Base-by-base conservation (phyloP, 2,797 vertebrate genomes). In the Champsocephalus esox region DNA sequence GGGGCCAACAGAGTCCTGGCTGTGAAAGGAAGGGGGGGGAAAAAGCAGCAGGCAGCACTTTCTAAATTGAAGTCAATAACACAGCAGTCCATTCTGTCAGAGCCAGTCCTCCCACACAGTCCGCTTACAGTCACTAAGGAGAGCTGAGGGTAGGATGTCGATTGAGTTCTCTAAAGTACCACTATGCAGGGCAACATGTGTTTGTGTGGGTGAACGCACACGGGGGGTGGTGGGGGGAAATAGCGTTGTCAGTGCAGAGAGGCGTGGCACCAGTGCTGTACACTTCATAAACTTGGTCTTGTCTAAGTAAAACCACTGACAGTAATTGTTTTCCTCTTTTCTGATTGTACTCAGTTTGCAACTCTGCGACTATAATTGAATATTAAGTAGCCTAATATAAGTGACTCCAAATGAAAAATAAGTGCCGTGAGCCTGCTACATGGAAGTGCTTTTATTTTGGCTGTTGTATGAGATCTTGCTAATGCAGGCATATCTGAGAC, bases 31-130 rank as follows among this genome's bases (percentile, higher is more conserved):
- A 67, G 3, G 61, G 24, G 24, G 54, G 68, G 58, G 19, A n/a
- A 4, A 24, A 69, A 73, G 86, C 89, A 91, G 78, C 75, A 77
- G 73, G 86, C 87, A 93, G 89, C 89, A 93, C 90, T 93, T 94
- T 93, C 87, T 91, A 91, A 94, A 93, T 93, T 92, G 88, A 92
- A 93, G 92, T 94, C 94, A 92, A 92, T 94, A 94, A 93, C 90
- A 87, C 84, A 88, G 84, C 81, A 74, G 84, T 86, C 79, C 74
- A 73, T 92, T 93, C 87, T 87, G 88, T 88, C 88, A 84, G 79
- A 72, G 81, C 76, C 44, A 49, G 82, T 88, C 91, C 89, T 88
- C 88, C 92, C 88, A 92, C 91, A 69, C 88, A 82, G 77, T 71
- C 71, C 61, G 81, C 85, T 84, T 87, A 66, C 63, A 83, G 80